These are phyloP conservation scores for Tachina grossa DNA, from an alignment of 2,888 invertebrate species.

Conservation along the genomic window DNA sequence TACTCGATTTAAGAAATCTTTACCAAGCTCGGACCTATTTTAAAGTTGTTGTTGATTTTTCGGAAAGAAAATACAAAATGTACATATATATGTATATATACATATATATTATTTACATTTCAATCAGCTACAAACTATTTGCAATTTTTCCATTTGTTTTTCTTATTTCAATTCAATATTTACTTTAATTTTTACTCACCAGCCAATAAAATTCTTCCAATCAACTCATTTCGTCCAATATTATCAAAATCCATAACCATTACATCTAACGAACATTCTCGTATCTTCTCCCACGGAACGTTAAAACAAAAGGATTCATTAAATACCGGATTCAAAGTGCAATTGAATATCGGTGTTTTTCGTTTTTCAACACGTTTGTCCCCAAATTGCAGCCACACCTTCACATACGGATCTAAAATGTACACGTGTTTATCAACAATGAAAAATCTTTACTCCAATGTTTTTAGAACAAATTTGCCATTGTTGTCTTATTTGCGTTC, in stretches of 20 bases:
- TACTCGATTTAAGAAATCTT: too few relatives aligned
- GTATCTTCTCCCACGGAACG: conserved; percentile 98
- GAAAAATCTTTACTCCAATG: not conserved
- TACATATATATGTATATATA: too few relatives aligned
- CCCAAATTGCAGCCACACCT: conserved; percentile 97
- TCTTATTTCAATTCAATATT: conserved; percentile 17
- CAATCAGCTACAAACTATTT: conserved; percentile 1
- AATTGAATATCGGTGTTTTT: conserved; percentile 97
- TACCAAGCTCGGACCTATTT: too few relatives aligned
- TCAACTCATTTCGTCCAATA: conserved; percentile 95
- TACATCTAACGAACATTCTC: conserved; percentile 96
- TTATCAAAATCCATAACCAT: conserved; percentile 99
- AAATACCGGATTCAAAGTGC: conserved; percentile 97
- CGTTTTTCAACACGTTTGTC: conserved; percentile 97
- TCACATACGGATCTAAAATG: conserved; percentile 97
- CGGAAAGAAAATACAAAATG: too few relatives aligned
- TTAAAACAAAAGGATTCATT: conserved; percentile 98
- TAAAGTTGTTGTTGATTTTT: too few relatives aligned
- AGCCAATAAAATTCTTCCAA: conserved; percentile 95
- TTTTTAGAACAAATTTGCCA: not conserved
- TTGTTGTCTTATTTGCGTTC: not conserved
- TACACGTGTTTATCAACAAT: conserved; percentile 29
- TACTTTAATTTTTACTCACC: conserved; percentile 84
- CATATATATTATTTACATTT: too few relatives aligned
- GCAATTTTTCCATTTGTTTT: conserved; percentile 35